Base-by-base conservation (phyloP, 2,888 invertebrate species). In the Bembecia ichneumoniformis region DNA sequence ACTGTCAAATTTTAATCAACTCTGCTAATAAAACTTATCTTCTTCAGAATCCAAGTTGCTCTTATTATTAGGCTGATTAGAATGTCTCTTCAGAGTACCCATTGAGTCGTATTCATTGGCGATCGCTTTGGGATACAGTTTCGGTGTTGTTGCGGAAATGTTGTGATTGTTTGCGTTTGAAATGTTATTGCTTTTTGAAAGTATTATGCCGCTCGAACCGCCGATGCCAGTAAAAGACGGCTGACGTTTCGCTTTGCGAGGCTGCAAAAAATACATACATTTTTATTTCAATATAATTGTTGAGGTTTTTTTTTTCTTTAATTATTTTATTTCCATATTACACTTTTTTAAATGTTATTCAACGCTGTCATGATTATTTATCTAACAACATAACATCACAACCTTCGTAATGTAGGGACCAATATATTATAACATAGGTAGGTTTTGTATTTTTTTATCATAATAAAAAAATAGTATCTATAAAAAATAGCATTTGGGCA, bases 91-190 rank as follows among this genome's bases (percentile, higher is more conserved):
- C 40, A 94, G 74, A 0, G 94, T 94, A 13, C 93, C 92, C 48
- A 93, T 91, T 0, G 86, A 75, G 66, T 95, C 94, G 66, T 93
- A 94, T 57, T 95, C 95, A 54, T 93, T 93, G 46, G 88, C 89
- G 63, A 90, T 89, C 53, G 89, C 91, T 74, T 92, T 94, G 35
- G 90, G 90, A 68, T 92, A 93, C 49, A 90, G 80, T 71, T 91
- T 93, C 47, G 90, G 93, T 0, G 91, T 90, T 0, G 90, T 87
- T 16, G 87, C 75, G 0, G 86, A 66, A 0, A 83, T 89, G 59
- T 88, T 89, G 59, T 91, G 90, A 66, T 90, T 90, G 62, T 91
- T 91, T 9, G 90, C 89, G 60, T 91, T 90, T 1, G 83, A 78
- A 34, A 90, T 78, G 57, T 90, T 90, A 64, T 90, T 90, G 52